These are phyloP conservation scores for Solea senegalensis DNA, from an alignment of 2,113 vertebrate genomes.

Conservation along the genomic window DNA sequence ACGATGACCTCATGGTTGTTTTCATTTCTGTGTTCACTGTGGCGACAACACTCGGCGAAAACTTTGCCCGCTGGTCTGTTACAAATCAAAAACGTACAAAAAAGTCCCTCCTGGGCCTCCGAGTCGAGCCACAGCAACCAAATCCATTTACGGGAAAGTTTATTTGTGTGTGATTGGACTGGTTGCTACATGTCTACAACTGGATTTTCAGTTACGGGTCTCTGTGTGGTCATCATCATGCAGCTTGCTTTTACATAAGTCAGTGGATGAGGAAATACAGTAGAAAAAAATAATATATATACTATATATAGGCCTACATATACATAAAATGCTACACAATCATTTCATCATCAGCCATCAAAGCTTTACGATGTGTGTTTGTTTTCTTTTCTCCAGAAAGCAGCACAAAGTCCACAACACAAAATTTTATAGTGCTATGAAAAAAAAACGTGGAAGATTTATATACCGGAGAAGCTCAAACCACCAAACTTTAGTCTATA, in stretches of 20 bases:
- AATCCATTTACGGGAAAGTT: conserved; percentile 26
- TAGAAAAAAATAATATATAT: no score
- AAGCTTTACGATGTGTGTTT: not conserved
- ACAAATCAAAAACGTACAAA: conserved; percentile 15
- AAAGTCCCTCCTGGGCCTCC: conserved; percentile 16
- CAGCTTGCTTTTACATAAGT: conserved; percentile 29
- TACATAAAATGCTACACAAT: not conserved
- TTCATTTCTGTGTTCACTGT: conserved; percentile 47
- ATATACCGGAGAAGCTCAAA: not conserved
- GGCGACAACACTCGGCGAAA: conserved; percentile 59
- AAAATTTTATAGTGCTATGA: not conserved
- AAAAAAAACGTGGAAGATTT: not conserved
- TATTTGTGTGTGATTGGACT: conserved; percentile 49
- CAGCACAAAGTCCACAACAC: not conserved
- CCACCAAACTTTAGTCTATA: not conserved
- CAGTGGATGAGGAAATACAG: conserved; percentile 1
- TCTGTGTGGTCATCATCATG: conserved; percentile 17
- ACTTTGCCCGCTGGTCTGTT: conserved; percentile 47
- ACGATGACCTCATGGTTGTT: conserved; percentile 64
- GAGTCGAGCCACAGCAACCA: conserved; percentile 28
- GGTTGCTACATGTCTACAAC: conserved; percentile 53
- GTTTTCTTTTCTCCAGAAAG: not conserved
- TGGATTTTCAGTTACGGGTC: conserved; percentile 50
- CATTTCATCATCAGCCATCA: not conserved
- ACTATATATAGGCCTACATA: not conserved